Percentiles rank a stretch among this genome's conserved stretches.
Conservation (phyloP, 2,113 vertebrate genomes). For the Tricholaema leucomelas region DNA sequence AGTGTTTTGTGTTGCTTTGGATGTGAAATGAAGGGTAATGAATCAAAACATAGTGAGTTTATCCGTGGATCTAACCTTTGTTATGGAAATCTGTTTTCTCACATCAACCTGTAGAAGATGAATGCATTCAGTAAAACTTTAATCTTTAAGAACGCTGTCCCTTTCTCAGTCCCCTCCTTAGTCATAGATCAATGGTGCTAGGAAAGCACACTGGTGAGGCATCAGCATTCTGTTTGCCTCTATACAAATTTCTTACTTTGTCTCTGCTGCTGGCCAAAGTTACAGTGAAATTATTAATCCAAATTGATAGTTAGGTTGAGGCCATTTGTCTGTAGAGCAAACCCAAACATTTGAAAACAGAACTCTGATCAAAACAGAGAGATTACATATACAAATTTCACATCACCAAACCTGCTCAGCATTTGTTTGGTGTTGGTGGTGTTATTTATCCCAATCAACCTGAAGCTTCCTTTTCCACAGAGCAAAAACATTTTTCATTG, state of each 20-base stretch:
- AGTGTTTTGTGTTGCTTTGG: neutral
- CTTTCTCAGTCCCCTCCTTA: neutral
- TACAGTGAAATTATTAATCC: neutral
- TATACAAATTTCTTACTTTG: neutral
- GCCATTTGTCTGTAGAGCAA: neutral
- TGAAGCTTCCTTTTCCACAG: accelerated
- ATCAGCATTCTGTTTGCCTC: neutral
- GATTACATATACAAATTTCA: neutral
- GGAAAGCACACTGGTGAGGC: neutral
- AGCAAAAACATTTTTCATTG: neutral
- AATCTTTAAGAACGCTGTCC: neutral
- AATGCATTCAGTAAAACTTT: neutral
- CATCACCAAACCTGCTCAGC: neutral
- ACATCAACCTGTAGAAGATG: neutral
- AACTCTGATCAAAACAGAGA: neutral
- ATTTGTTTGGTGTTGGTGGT: neutral
- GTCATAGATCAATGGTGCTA: neutral
- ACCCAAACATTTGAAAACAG: neutral
- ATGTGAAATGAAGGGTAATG: neutral
- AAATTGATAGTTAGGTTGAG: neutral
- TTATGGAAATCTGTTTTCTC: neutral
- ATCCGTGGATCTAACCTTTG: neutral
- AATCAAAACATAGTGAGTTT: neutral
- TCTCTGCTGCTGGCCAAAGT: neutral
- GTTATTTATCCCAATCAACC: neutral